Evolutionary conservation across 1,140 invertebrate species (phyloP), one percentile per base, ranked within the genome.

Genomic region (Ruditapes philippinarum): DNA sequence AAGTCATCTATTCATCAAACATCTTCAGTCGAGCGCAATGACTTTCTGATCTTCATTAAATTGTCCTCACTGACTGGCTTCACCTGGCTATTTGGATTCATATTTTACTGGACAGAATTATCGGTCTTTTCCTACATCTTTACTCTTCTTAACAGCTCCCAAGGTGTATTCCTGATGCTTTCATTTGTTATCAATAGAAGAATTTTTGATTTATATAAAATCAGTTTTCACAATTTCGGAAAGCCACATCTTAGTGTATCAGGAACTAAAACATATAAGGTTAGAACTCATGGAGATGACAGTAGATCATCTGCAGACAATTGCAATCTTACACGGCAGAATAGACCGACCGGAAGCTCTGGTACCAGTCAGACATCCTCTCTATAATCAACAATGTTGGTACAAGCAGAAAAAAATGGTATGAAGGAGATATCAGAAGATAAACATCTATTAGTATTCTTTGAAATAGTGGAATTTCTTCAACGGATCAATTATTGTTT

Each of bases 11-110:
- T 82, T n/a, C 33, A 62, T 1, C 40, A 28, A 42, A 82, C 36
- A 22, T 49, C 51, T 33, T n/a, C 22, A 45, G 60, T 68, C 45
- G 80, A 82, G 33, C 80, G 60, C 2, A 82, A 82, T 65, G 38
- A 82, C 33, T 14, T 82, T 12, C 1, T 62, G 11, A 42, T 82
- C 1, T 82, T 82, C 31, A 33, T 25, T 3, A 82, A 82, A 49
- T 22, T 82, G 1, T 82, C 80, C 0, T 62, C 80, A 12, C 19
- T 82, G 0, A 82, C 80, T 25, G 80, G 80, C 0, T 7, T 25
- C 4, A 82, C 60, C 12, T 82, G 80, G 80, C 1, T 82, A 38
- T 60, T 82, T 68, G 80, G 80, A 19, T 82, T 82, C 31, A 45
- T 82, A 0, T 68, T 42, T 49, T 19, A 5, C 25, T 42, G 28